phyloP scores from a whole-genome alignment of 2,888 invertebrate genomes.

The Lepidochrysops patricia region DNA sequence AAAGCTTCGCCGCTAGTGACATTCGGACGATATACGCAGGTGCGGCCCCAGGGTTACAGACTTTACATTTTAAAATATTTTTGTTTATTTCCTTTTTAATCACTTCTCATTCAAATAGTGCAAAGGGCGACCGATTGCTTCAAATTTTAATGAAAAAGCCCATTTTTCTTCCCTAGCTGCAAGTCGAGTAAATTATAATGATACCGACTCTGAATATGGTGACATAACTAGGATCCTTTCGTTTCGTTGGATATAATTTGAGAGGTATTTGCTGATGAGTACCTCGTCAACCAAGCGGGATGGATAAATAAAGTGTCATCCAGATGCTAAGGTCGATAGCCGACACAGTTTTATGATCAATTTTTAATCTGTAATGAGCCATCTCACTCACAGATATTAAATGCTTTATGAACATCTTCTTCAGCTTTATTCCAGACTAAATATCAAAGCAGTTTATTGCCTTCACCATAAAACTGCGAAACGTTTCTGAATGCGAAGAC shows the following conservation, averaged over 20 bases:
- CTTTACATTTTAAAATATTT: too few relatives aligned
- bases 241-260: background rate
- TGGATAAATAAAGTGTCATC: background rate
- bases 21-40: too few relatives aligned
- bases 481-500: slow-evolving; percentile 10
- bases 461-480: slow-evolving; percentile 12
- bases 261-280: background rate
- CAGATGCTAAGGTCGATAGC: background rate
- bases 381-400: background rate
- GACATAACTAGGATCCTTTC: background rate
- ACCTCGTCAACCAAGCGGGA: background rate
- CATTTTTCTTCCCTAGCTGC: background rate
- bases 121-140: background rate
- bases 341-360: background rate
- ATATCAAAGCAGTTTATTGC: slow-evolving; percentile 11
- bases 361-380: background rate
- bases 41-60: too few relatives aligned
- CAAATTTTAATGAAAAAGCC: background rate
- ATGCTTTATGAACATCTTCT: background rate
- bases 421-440: background rate
- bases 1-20: too few relatives aligned
- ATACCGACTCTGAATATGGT: background rate
- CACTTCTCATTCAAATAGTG: background rate
- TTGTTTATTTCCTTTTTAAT: background rate
- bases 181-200: background rate